Evolutionary conservation across 92 coral and sea anemone species (phyloP).

Genomic region (Zoanthus solanderi): DNA sequence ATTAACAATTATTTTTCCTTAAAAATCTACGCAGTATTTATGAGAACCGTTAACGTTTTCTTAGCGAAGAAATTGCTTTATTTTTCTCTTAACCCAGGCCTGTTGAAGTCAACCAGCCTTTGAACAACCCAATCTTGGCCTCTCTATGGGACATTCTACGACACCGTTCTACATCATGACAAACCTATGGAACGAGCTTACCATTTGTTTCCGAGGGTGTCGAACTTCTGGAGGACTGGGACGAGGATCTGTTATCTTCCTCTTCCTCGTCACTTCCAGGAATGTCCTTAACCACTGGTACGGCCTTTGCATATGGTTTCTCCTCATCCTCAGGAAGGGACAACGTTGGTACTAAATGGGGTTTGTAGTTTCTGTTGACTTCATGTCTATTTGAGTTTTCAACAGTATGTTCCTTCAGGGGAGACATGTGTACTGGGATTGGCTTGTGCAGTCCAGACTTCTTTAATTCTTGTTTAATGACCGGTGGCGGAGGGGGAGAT

Average conservation of each 20-base stretch:
- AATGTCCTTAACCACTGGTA: background rate
- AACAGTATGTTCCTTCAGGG: conserved; percentile 56
- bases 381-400: conserved; percentile 59
- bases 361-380: conserved; percentile 66
- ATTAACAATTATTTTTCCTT: too few species aligned
- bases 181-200: background rate
- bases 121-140: too few species aligned
- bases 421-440: conserved; percentile 91
- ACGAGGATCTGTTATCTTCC: background rate
- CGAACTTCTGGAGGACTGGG: conserved; percentile 31
- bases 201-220: conserved; percentile 41
- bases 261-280: conserved; percentile 50
- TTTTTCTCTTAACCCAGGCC: too few species aligned
- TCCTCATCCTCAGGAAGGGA: background rate
- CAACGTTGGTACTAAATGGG: conserved; percentile 15
- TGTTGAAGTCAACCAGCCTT: too few species aligned
- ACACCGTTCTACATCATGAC: too few species aligned
- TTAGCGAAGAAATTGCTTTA: too few species aligned
- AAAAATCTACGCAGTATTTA: too few species aligned
- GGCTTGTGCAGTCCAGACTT: conserved; percentile 73
- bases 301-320: background rate
- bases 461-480: conserved; percentile 64
- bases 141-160: too few species aligned
- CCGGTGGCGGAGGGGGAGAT: conserved; percentile 80
- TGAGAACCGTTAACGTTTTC: too few species aligned